Percentiles rank a stretch among this genome's conserved stretches.
Conservation (phyloP, 2,797 vertebrate genomes). For the Periophthalmus magnuspinnatus region DNA sequence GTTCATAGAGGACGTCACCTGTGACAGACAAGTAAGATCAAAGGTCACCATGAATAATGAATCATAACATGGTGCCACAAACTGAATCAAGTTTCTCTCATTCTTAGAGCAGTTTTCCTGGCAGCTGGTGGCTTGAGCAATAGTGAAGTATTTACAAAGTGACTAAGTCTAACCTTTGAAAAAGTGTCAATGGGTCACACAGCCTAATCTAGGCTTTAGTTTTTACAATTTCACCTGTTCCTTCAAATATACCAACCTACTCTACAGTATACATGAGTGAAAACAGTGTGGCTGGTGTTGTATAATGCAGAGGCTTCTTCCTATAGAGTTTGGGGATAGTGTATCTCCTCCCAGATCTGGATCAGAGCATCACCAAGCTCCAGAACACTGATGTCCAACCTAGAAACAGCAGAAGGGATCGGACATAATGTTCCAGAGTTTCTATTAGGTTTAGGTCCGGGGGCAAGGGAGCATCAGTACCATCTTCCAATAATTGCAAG, state of each 20-base stretch:
- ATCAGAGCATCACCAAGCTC: not conserved
- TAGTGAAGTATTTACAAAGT: slow-evolving; percentile 11
- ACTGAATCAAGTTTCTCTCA: slow-evolving; percentile 1
- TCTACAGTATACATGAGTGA: not conserved
- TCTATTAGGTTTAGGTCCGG: too few relatives aligned
- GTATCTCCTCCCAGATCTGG: not conserved
- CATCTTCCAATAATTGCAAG: too few relatives aligned
- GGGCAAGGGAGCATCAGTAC: too few relatives aligned
- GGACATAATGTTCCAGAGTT: not conserved
- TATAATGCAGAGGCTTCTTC: not conserved
- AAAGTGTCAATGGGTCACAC: not conserved
- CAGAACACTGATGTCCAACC: not conserved
- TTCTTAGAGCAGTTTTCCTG: slow-evolving; percentile 38
- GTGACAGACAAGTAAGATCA: slow-evolving; percentile 42
- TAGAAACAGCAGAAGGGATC: not conserved
- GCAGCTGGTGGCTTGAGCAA: slow-evolving; percentile 41
- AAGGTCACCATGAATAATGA: slow-evolving; percentile 19
- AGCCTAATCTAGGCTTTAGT: not conserved
- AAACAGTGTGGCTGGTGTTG: not conserved
- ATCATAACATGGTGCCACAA: slow-evolving; percentile 13
- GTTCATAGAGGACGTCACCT: slow-evolving; percentile 97
- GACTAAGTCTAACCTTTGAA: not conserved
- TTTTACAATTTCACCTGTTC: not conserved
- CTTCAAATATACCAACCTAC: not conserved
- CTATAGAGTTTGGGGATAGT: not conserved